These are phyloP conservation scores for human (Homo sapiens) DNA, from an alignment of 2,113 vertebrate species.

Conservation along the genomic window DNA sequence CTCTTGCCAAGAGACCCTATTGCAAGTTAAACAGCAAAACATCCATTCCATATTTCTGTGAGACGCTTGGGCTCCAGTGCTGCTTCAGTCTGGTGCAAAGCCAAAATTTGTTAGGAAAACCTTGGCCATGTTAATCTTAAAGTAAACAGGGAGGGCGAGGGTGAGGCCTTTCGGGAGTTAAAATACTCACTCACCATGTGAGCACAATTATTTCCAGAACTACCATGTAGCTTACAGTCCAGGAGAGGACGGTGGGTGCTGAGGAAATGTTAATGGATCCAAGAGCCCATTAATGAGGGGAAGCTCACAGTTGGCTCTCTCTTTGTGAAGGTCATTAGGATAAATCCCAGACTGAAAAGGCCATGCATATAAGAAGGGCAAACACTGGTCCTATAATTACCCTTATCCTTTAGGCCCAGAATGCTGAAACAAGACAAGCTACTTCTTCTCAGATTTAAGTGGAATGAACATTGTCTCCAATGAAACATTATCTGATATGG, in stretches of 20 bases:
- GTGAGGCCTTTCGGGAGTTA: not conserved
- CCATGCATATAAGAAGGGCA: not conserved
- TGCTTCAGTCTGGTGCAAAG: not conserved
- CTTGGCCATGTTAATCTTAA: not conserved
- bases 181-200: not conserved
- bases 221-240: not conserved
- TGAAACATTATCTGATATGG: not conserved
- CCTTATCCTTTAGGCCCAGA: not conserved
- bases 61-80: not conserved
- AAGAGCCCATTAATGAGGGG: slow-evolving; percentile 33
- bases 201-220: slow-evolving; percentile 54
- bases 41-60: not conserved
- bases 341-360: slow-evolving; percentile 44
- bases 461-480: not conserved
- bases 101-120: not conserved
- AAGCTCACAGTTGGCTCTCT: slow-evolving; percentile 51
- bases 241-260: slow-evolving; percentile 13
- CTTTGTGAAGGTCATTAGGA: slow-evolving; percentile 30
- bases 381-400: not conserved
- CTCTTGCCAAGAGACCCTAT: not conserved
- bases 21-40: not conserved
- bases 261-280: slow-evolving; percentile 59
- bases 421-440: not conserved
- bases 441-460: not conserved
- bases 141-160: slow-evolving; percentile 3